Conservation (phyloP, 2,888 invertebrate species). For the Diaperis boleti region DNA sequence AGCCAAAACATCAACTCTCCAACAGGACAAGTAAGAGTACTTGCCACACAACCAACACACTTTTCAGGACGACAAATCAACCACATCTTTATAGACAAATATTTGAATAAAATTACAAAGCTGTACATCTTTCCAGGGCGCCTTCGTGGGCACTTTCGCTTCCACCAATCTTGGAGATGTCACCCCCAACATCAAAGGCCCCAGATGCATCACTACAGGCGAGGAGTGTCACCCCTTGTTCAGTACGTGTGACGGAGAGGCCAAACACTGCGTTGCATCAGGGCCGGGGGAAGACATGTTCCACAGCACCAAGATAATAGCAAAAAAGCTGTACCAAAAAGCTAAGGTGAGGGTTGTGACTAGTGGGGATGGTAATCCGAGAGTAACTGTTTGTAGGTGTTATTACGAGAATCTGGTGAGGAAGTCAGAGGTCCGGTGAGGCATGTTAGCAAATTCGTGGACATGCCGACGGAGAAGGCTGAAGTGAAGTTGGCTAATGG, state of each 20-base stretch:
- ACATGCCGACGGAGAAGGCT: conserved; percentile 81
- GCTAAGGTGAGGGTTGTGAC: conserved; percentile 73
- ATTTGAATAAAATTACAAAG: no score
- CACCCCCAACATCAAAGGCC: conserved; percentile 90
- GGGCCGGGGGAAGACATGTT: conserved; percentile 94
- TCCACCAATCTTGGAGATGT: conserved; percentile 94
- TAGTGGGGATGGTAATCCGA: not conserved
- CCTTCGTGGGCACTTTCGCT: conserved; percentile 91
- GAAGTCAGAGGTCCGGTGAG: conserved; percentile 81
- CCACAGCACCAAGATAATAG: conserved; percentile 93
- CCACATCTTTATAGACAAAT: no score
- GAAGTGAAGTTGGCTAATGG: conserved; percentile 71
- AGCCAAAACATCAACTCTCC: conserved; percentile 76
- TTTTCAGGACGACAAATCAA: no score
- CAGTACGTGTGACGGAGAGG: conserved; percentile 77
- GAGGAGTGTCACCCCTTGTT: conserved; percentile 77
- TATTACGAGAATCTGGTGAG: conserved; percentile 69
- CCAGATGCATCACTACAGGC: conserved; percentile 85
- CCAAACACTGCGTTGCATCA: conserved; percentile 84
- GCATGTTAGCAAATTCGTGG: conserved; percentile 84
- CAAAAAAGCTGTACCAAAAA: conserved; percentile 78
- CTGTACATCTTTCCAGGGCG: conserved; percentile 79
- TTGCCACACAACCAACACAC: no score
- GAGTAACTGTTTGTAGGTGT: conserved; percentile 12
- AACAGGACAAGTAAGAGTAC: conserved; percentile 83